A percentile compares a stretch with the other conserved stretches of the same genome.
Evolutionary conservation across 2,113 vertebrate species (phyloP).

Genomic region (Benitochromis conjunctus): DNA sequence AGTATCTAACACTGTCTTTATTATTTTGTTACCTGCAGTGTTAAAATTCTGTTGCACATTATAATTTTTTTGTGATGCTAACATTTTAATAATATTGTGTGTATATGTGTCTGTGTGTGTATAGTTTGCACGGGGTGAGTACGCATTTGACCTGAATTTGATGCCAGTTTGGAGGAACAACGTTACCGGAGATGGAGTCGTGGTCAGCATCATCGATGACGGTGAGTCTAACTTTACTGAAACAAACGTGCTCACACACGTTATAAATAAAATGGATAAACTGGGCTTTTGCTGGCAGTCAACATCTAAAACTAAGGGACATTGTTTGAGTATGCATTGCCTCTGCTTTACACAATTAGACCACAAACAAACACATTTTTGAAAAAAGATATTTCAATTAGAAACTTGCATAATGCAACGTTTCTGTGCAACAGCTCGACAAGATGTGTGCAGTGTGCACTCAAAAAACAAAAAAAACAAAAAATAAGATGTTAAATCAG

Average conservation of each 20-base stretch:
- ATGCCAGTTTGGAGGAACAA: slow-evolving; percentile 53
- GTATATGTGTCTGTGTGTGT: slow-evolving; percentile 19
- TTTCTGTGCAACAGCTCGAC: not conserved
- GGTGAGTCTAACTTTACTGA: slow-evolving; percentile 30
- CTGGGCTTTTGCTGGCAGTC: not conserved
- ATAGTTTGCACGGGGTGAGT: slow-evolving; percentile 33
- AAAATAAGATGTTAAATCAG: not conserved
- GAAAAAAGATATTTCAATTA: not conserved
- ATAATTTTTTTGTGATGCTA: not conserved
- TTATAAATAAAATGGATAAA: not conserved
- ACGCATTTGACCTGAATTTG: slow-evolving; percentile 43
- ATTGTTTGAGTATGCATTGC: not conserved
- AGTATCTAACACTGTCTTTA: not conserved
- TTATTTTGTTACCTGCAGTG: not conserved
- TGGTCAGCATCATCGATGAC: slow-evolving; percentile 62
- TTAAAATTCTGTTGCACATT: not conserved
- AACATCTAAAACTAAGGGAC: not conserved
- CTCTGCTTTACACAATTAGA: not conserved
- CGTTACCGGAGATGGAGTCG: slow-evolving; percentile 33
- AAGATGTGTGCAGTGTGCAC: not conserved
- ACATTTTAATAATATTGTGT: not conserved
- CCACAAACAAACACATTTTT: not conserved
- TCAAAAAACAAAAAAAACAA: not conserved
- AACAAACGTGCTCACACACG: not conserved
- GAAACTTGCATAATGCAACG: not conserved